Evolutionary conservation across 2,888 invertebrate genomes (phyloP).

Genomic region (Diarsia mendica): DNA sequence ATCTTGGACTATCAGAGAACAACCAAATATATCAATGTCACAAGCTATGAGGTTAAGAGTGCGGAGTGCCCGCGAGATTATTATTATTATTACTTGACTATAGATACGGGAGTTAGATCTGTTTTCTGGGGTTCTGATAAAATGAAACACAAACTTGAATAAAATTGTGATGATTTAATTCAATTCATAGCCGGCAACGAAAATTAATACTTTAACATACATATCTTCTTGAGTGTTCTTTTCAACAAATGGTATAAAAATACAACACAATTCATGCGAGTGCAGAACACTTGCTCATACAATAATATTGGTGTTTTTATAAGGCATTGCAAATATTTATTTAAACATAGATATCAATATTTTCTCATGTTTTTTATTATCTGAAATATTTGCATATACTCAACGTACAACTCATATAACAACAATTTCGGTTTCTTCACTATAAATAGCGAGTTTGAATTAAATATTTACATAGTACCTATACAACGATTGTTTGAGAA

Average conservation of each 20-base stretch:
- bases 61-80: too few species aligned
- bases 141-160: conserved; percentile 75
- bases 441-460: conserved; percentile 58
- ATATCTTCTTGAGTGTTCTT: conserved; percentile 54
- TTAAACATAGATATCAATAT: conserved; percentile 41
- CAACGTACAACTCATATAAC: conserved; percentile 56
- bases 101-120: too few species aligned
- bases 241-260: conserved; percentile 61
- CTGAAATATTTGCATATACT: conserved; percentile 46
- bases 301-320: conserved; percentile 36
- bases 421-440: conserved; percentile 64
- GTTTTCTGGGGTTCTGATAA: conserved; percentile 13
- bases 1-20: too few species aligned
- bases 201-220: conserved; percentile 72
- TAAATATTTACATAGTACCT: conserved; percentile 81
- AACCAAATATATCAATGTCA: too few species aligned
- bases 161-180: conserved; percentile 89
- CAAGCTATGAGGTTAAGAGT: too few species aligned
- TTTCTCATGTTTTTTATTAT: conserved; percentile 26
- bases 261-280: conserved; percentile 55
- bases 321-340: conserved; percentile 52
- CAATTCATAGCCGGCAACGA: conserved; percentile 85
- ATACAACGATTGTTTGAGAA: conserved; percentile 63
- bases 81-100: too few species aligned
- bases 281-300: conserved; percentile 42